Percentiles rank a stretch among this genome's conserved stretches.
Conservation (phyloP, 2,888 invertebrate genomes). For the Palloptera scutellata region DNA sequence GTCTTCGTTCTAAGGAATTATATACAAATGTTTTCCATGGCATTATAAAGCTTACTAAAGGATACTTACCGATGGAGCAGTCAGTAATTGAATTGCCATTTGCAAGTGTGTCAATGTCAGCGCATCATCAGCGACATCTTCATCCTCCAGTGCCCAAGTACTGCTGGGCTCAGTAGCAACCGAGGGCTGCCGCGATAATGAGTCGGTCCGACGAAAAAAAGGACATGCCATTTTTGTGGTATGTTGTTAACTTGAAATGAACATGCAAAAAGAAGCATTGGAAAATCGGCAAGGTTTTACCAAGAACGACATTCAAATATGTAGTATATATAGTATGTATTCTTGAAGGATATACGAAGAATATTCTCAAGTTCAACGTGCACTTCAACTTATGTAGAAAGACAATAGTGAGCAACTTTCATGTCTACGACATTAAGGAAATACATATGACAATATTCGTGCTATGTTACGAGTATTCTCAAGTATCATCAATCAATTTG, state of each 20-base stretch:
- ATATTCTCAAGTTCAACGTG: slow-evolving; percentile 50
- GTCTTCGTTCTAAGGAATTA: slow-evolving; percentile 68
- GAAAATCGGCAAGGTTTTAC: not conserved
- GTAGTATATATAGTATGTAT: too few relatives aligned
- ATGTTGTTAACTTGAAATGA: not conserved
- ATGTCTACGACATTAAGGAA: too few relatives aligned
- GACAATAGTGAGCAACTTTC: too few relatives aligned
- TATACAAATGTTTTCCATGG: not conserved
- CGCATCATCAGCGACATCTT: slow-evolving; percentile 63
- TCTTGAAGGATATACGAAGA: not conserved
- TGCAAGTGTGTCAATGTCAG: slow-evolving; percentile 76
- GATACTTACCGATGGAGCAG: slow-evolving; percentile 79
- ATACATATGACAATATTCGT: too few relatives aligned
- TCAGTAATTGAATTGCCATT: slow-evolving; percentile 81
- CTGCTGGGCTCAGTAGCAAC: slow-evolving; percentile 54
- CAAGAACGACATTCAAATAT: not conserved
- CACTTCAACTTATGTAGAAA: slow-evolving; percentile 42
- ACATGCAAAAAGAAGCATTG: slow-evolving; percentile 21
- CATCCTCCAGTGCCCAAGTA: slow-evolving; percentile 62
- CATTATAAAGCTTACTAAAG: not conserved
- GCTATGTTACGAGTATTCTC: too few relatives aligned
- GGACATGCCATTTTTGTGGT: slow-evolving; percentile 60
- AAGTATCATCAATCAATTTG: too few relatives aligned
- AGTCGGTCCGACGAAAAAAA: slow-evolving; percentile 61
- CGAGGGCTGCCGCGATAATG: slow-evolving; percentile 60